Evolutionary conservation across 2,113 vertebrate species (phyloP), one percentile per base, ranked within the genome.

Genomic region (Naja naja): DNA sequence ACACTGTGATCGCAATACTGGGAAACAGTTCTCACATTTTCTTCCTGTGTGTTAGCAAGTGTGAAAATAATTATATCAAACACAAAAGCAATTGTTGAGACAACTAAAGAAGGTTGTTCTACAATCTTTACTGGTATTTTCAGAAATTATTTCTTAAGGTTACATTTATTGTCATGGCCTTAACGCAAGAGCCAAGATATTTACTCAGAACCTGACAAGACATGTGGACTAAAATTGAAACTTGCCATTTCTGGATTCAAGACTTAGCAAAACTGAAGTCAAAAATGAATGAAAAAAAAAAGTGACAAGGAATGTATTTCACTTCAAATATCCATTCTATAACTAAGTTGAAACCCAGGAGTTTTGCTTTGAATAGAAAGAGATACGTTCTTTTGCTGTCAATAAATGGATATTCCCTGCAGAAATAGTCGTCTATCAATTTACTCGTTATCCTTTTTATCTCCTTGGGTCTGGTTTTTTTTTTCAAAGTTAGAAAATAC

Each of bases 401-500:
- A 86, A 64, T 74, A 60, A 86, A 58, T 39, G n/a, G 53, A 90
- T 60, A 90, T 53, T 85, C 23, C 11, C 45, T 58, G 14, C 27
- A 90, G 20, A 85, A 93, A 58, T 39, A 60, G 23, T 58, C 47
- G 25, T 43, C 85, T 89, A 18, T 49, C 39, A n/a, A 92, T 49
- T 69, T 34, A 43, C n/a, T 27, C 39, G 1, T 34, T 58, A 49
- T 30, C 22, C 49, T 81, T n/a, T 69, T 53, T 85, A 53, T 88
- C 22, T 54, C 85, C 22, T 12, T 5, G 55, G 11, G 27, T 16
- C 20, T 56, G 5, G 20, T 74, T n/a, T n/a, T n/a, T 5, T 85
- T 55, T 5, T 88, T 5, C 25, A 45, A 94, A 89, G 88, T 81
- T 4, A 91, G 55, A 91, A 94, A 56, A 16, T 45, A 85, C n/a